Evolutionary conservation across 2,888 invertebrate genomes (phyloP), one percentile per base, ranked within the genome.

Genomic region (Synanthedon vespiformis): DNA sequence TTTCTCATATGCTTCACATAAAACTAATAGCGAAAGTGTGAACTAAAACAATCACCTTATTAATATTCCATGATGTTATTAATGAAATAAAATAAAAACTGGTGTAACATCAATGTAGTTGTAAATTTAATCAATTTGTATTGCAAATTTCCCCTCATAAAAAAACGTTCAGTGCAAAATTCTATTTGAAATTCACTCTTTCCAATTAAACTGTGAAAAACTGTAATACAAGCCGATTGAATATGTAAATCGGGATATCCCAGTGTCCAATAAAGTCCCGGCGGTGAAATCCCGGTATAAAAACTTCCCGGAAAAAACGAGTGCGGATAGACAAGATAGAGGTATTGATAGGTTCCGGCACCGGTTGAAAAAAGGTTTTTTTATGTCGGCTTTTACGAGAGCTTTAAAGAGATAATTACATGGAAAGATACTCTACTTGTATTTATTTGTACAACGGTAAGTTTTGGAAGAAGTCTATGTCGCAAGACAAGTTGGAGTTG

Each of bases 291-390:
- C 54, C 57, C 55, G 53, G 57, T 48, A 54, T 55, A 53, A 65
- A 67, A 63, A 59, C 56, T 54, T 52, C 52, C 57, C 57, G 58
- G 50, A 58, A 67, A 60, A 56, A 53, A 18, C 41, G 51, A 50
- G 14, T 47, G 44, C 63, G 64, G 65, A 70, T 63, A 63, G 67
- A 70, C 69, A 72, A 73, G 70, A 70, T 69, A 68, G 64, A 62
- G 75, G 77, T 78, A 83, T 84, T 80, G 84, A 85, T 86, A 79
- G 80, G 74, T 77, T 74, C 72, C 72, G 68, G 68, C 62, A 57
- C 58, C 61, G 62, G 55, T 62, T 65, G 66, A 61, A 61, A 61
- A 64, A 62, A 65, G 57, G 67, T 67, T 63, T 70, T 79, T 79
- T 77, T 74, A 57, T 59, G 65, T 60, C 60, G 58, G 59, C 67